Evolutionary conservation across 2,113 vertebrate species (phyloP).

Genomic region (Ibidorhyncha struthersii): DNA sequence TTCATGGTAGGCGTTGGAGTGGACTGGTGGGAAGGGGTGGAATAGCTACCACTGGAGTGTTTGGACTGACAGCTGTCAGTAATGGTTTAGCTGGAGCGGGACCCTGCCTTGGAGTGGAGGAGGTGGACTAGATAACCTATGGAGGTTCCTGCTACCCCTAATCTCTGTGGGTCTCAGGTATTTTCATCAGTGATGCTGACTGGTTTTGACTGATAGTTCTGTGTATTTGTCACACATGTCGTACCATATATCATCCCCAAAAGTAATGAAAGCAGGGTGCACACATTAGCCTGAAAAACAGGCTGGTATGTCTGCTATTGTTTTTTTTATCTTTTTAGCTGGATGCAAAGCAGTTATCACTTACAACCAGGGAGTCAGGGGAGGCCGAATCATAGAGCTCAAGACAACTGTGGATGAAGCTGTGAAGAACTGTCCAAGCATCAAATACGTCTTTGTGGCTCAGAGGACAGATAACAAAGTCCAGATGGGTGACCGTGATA

Average conservation of each 20-base stretch:
- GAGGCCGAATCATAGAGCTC: slow-evolving; percentile 80
- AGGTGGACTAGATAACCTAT: not conserved
- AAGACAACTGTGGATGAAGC: slow-evolving; percentile 87
- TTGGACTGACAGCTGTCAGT: not conserved
- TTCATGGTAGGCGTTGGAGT: not conserved
- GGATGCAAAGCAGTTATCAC: slow-evolving; percentile 90
- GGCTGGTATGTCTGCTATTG: not conserved
- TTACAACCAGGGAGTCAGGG: slow-evolving; percentile 86
- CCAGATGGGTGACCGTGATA: slow-evolving; percentile 78
- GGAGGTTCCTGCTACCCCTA: not conserved
- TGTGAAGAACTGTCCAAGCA: slow-evolving; percentile 81
- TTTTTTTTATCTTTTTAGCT: slow-evolving; percentile 74
- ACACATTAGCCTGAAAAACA: not conserved
- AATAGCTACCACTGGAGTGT: not conserved
- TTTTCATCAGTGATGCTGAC: not conserved
- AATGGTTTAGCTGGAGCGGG: not conserved
- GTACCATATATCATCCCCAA: not conserved
- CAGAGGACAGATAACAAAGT: slow-evolving; percentile 83
- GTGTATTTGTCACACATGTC: not conserved
- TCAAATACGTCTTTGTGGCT: slow-evolving; percentile 85
- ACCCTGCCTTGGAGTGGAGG: not conserved
- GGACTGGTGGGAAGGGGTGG: not conserved
- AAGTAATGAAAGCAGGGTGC: not conserved
- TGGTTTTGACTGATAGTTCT: not conserved
- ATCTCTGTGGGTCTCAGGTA: not conserved